Conservation (phyloP, 2,113 vertebrate genomes). For the Emydocephalus ijimae region DNA sequence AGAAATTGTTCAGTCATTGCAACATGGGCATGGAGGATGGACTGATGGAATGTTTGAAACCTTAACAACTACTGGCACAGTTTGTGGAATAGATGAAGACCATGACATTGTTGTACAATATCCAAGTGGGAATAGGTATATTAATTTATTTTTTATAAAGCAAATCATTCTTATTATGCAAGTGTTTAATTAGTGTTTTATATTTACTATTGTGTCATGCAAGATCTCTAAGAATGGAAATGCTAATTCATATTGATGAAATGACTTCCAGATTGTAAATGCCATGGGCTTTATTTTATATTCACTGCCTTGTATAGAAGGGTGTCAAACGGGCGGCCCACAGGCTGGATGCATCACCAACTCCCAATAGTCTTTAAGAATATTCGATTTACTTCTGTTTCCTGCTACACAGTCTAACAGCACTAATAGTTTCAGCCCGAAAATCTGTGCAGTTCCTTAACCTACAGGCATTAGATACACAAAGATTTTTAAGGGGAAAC, state of each 20-base stretch:
- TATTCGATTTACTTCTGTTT: neutral
- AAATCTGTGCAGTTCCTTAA: neutral
- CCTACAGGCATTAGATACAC: neutral
- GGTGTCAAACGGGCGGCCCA: no score
- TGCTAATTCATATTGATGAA: neutral
- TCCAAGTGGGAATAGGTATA: constrained; percentile 95
- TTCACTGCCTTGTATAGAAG: neutral
- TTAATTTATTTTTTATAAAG: neutral
- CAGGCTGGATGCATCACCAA: no score
- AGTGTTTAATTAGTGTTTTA: neutral
- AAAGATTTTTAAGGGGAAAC: neutral
- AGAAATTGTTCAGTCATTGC: constrained; percentile 98
- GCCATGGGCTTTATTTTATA: neutral
- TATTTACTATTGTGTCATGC: neutral
- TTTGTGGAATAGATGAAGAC: constrained; percentile 98
- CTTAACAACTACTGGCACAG: constrained; percentile 96
- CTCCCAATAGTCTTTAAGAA: neutral
- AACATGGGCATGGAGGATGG: constrained; percentile 98
- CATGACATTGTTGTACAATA: constrained; percentile 99
- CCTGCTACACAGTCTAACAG: neutral
- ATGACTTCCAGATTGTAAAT: neutral
- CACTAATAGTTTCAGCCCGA: neutral
- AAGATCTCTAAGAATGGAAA: neutral
- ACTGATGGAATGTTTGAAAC: constrained; percentile 99
- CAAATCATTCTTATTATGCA: neutral